Percentiles rank a stretch among this genome's conserved stretches.
These are phyloP conservation scores for Actenoides hombroni DNA, from an alignment of 2,113 vertebrate genomes.

Conservation along the genomic window DNA sequence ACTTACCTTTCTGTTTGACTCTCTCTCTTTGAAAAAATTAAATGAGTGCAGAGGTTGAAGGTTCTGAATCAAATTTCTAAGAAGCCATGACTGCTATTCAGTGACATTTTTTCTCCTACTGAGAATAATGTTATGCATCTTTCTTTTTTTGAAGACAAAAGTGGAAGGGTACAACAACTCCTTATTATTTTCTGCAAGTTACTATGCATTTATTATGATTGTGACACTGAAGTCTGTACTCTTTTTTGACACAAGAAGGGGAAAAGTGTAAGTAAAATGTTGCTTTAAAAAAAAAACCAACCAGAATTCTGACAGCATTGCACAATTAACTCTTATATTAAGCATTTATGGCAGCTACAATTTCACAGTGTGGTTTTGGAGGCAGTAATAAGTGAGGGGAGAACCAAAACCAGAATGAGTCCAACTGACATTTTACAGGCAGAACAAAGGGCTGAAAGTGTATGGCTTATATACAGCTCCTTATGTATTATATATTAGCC, in stretches of 20 bases:
- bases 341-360: constrained; percentile 72
- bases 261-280: constrained; percentile 64
- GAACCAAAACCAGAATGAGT: constrained; percentile 50
- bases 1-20: neutral
- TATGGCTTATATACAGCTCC: constrained; percentile 43
- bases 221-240: constrained; percentile 68
- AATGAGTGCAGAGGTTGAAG: neutral
- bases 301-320: constrained; percentile 66
- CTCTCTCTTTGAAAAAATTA: neutral
- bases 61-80: neutral
- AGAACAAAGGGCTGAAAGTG: constrained; percentile 74
- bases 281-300: constrained; percentile 56
- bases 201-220: constrained; percentile 60
- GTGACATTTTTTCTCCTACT: neutral
- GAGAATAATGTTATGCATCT: neutral
- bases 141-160: neutral
- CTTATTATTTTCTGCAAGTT: constrained; percentile 46
- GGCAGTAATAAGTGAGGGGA: constrained; percentile 36
- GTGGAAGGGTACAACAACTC: neutral
- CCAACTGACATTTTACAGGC: constrained; percentile 69
- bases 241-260: constrained; percentile 59
- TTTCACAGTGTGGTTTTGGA: constrained; percentile 72
- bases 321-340: constrained; percentile 73
- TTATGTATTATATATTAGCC: constrained; percentile 47
- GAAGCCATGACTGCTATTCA: neutral